These are phyloP conservation scores for Altica lythri DNA, from an alignment of 2,888 invertebrate genomes.

Conservation along the genomic window DNA sequence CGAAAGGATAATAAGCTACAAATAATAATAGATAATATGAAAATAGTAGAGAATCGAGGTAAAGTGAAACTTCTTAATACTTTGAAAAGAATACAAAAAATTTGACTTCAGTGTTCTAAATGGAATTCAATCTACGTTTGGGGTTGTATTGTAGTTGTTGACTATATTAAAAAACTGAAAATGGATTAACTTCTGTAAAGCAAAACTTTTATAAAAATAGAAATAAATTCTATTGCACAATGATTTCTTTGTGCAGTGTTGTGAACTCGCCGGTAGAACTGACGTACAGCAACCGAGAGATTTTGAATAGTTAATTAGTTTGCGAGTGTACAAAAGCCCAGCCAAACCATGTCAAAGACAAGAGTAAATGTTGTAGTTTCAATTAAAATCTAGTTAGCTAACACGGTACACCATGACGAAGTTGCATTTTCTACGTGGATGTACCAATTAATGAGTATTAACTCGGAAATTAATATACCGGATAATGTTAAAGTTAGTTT, in stretches of 20 bases:
- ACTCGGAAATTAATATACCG: constrained; percentile 24
- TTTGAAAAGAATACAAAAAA: too few relatives aligned
- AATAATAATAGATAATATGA: too few relatives aligned
- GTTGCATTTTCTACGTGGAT: constrained; percentile 32
- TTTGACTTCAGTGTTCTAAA: too few relatives aligned
- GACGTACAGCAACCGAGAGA: constrained; percentile 31
- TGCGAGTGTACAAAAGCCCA: constrained; percentile 44
- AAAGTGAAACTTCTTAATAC: too few relatives aligned
- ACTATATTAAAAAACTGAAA: too few relatives aligned
- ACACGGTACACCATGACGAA: constrained; percentile 39
- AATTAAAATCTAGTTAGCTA: constrained; percentile 51
- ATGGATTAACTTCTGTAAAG: too few relatives aligned
- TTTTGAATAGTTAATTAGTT: constrained; percentile 46
- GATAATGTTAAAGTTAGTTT: constrained; percentile 18
- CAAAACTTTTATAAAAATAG: too few relatives aligned
- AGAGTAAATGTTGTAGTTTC: constrained; percentile 50
- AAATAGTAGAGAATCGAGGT: too few relatives aligned
- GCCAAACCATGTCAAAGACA: constrained; percentile 50
- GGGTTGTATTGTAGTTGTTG: too few relatives aligned
- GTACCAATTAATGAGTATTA: constrained; percentile 29
- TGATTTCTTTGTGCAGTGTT: constrained; percentile 18
- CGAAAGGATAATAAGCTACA: too few relatives aligned
- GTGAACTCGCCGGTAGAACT: constrained; percentile 18
- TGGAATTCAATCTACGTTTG: too few relatives aligned
- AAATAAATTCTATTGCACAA: constrained; percentile 12